Percentiles rank a stretch among this genome's conserved stretches.
Conservation (phyloP, 2,113 vertebrate species). For the Gracilinanus agilis region DNA sequence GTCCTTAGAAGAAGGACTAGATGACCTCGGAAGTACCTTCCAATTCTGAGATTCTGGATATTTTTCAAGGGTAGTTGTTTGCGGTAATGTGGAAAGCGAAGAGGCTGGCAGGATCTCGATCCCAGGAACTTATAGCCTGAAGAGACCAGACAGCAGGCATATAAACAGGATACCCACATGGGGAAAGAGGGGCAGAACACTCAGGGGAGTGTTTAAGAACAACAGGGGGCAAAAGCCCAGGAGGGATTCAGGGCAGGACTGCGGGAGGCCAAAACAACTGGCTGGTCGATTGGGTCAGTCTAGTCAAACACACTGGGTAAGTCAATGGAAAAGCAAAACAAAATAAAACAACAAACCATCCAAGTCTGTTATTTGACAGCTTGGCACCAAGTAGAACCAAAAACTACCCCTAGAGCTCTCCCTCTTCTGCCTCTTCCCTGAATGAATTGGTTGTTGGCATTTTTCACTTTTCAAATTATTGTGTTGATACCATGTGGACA, state of each 20-base stretch:
- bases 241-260: slow-evolving; percentile 18
- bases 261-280: slow-evolving; percentile 69
- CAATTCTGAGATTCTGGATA: background rate
- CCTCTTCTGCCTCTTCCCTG: background rate
- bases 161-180: slow-evolving; percentile 37
- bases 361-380: slow-evolving; percentile 70
- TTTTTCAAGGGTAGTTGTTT: background rate
- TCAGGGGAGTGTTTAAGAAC: background rate
- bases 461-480: background rate
- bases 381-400: slow-evolving; percentile 68
- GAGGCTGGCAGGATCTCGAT: slow-evolving; percentile 38
- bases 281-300: slow-evolving; percentile 49
- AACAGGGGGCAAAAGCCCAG: slow-evolving; percentile 23
- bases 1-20: background rate
- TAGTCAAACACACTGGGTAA: slow-evolving; percentile 15
- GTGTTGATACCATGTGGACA: slow-evolving; percentile 13
- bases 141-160: slow-evolving; percentile 59
- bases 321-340: background rate
- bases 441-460: background rate
- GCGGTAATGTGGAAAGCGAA: background rate
- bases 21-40: background rate
- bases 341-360: slow-evolving; percentile 55
- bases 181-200: slow-evolving; percentile 31
- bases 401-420: slow-evolving; percentile 4
- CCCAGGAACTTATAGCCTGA: slow-evolving; percentile 1